These are phyloP conservation scores for Pyrgilauda ruficollis DNA, from an alignment of 2,113 vertebrate species.

Conservation along the genomic window DNA sequence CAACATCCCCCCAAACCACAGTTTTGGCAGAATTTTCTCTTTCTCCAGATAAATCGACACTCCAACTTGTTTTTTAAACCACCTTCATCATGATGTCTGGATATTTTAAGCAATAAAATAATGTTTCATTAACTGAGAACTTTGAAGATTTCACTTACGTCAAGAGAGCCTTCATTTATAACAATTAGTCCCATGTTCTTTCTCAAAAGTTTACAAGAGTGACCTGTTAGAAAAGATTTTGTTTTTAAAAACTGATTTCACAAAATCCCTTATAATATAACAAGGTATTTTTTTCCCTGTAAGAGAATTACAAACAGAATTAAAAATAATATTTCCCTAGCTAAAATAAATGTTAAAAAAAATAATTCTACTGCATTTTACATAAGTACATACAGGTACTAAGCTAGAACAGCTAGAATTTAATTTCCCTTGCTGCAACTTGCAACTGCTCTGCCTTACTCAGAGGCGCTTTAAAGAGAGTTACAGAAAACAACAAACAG, in stretches of 20 bases:
- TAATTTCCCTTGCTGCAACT: not conserved
- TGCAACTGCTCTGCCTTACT: not conserved
- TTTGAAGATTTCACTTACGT: constrained; percentile 82
- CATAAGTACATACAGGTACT: not conserved
- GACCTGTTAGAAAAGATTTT: constrained; percentile 76
- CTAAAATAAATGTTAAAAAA: not conserved
- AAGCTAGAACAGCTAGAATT: not conserved
- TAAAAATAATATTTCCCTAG: not conserved
- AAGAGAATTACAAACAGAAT: not conserved
- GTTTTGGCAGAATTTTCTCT: not conserved
- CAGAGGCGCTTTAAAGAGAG: not conserved
- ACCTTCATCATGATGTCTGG: not conserved
- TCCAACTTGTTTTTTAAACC: not conserved
- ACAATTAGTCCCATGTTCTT: constrained; percentile 98
- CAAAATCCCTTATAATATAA: not conserved
- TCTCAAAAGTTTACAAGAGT: constrained; percentile 93
- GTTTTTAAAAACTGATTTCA: not conserved
- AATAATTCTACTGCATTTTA: not conserved
- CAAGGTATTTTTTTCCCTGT: not conserved
- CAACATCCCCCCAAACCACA: not conserved
- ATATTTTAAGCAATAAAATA: not conserved
- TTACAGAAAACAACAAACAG: not conserved
- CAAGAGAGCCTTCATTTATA: constrained; percentile 93
- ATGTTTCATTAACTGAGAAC: not conserved
- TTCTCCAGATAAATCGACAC: not conserved